phyloP scores from a whole-genome alignment of 1,140 invertebrate species.

The Rhizoglyphus robini region DNA sequence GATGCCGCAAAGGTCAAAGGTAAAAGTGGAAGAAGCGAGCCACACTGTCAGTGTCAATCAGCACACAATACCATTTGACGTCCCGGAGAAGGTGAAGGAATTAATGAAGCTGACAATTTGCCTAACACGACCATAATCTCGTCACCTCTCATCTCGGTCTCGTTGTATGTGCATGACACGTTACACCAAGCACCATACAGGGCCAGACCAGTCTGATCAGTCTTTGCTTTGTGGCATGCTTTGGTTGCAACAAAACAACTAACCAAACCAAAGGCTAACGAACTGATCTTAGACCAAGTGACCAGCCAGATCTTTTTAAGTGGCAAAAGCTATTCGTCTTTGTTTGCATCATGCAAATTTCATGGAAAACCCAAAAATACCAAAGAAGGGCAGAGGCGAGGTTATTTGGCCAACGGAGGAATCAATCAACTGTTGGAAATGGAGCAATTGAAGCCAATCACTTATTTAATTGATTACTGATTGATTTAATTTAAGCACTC shows the following conservation, averaged over 20 bases:
- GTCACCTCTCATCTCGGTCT: neutral
- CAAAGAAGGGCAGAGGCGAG: neutral
- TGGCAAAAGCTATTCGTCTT: neutral
- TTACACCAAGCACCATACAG: neutral
- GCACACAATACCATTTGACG: neutral
- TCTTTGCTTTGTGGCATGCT: too few relatives aligned
- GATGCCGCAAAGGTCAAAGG: neutral
- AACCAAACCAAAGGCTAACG: neutral
- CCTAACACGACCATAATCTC: neutral
- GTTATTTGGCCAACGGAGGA: neutral
- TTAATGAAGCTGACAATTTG: neutral
- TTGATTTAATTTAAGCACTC: too few relatives aligned
- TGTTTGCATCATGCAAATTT: too few relatives aligned
- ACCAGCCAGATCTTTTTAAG: neutral
- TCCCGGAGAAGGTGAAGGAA: slow-evolving; percentile 1
- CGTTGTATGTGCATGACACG: neutral
- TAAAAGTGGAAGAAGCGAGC: too few relatives aligned
- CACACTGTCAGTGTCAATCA: neutral
- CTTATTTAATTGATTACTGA: too few relatives aligned
- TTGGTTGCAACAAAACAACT: too few relatives aligned
- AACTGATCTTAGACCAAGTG: neutral
- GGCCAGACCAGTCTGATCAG: neutral
- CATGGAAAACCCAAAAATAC: neutral
- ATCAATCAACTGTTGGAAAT: slow-evolving; percentile 10
- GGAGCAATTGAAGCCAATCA: slow-evolving; percentile 10